Base-by-base conservation (phyloP, 2,888 invertebrate species). In the Trichopoda pennipes region DNA sequence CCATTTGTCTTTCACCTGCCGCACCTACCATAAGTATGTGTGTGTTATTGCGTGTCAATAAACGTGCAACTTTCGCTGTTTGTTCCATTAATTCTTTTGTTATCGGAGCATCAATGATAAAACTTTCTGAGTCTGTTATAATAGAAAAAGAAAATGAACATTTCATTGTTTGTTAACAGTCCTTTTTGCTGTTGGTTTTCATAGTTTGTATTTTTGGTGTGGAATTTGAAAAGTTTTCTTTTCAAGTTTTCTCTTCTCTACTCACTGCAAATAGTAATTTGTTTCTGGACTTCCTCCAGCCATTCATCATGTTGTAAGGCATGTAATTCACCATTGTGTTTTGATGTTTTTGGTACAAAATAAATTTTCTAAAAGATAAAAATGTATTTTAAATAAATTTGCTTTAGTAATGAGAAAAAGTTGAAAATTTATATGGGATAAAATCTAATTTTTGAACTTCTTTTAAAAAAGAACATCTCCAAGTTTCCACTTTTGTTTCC, bases 1-100 rank as follows among this genome's bases (percentile, higher is more conserved):
- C 95, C 86, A 96, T 93, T 47, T 98, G 93, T 0, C 98, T 97
- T 63, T 94, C 93, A 55, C 98, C 98, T 38, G 95, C 94, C 84
- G 94, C 92, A 0, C 97, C 97, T 84, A 95, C 94, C 83, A 91
- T 60, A 17, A 91, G 84, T 74, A 91, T 55, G 80, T 91, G 89
- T 0, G 87, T 87, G 72, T 93, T 92, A 6, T 93, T 92, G 69
- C 92, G 90, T 10, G 94, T 93, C 47, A 96, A 89, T 0, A 93
- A 92, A 80, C 95, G 92, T 80, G 95, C 94, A 55, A 95, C 91
- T 84, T 92, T 92, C 0, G 95, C 92, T 53, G 94, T 93, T 85
- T 94, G 91, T 63, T 94, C 92, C 14, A 95, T 89, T 3, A 96
- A 91, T 88, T 96, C 96, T 32, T 93, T 92, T 73, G 94, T 94